phyloP scores from a whole-genome alignment of 2,888 invertebrate genomes.

The Stegana nigrithorax region DNA sequence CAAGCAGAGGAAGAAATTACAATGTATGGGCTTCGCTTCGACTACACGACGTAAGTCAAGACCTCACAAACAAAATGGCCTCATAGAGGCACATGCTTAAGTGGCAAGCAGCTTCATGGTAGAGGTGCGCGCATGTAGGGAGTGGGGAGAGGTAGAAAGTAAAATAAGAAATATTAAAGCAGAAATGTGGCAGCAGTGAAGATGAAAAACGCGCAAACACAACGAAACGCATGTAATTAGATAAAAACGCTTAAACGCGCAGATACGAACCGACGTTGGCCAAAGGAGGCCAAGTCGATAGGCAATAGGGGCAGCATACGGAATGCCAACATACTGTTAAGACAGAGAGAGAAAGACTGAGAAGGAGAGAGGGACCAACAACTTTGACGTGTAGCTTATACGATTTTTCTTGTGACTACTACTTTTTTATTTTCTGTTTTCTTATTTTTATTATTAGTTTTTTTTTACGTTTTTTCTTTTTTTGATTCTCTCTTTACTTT shows the following conservation, averaged over 20 bases:
- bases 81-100: no score
- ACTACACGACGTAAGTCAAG: not conserved
- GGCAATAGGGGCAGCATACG: not conserved
- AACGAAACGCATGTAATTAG: conserved; percentile 57
- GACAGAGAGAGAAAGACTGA: not conserved
- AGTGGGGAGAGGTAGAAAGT: not conserved
- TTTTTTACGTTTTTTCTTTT: not conserved
- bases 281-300: no score
- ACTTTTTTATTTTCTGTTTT: no score
- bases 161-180: conserved; percentile 2
- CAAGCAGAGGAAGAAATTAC: not conserved
- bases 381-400: conserved; percentile 1
- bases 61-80: not conserved
- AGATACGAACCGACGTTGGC: conserved; percentile 38
- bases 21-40: not conserved
- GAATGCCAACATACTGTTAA: not conserved
- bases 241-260: conserved; percentile 54
- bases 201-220: conserved; percentile 38
- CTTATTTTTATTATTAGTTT: not conserved
- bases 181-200: not conserved
- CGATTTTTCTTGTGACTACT: not conserved
- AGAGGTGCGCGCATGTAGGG: no score
- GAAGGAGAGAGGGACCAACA: not conserved
- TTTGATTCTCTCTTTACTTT: not conserved
- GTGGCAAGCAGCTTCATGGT: no score